Conservation (phyloP, 2,113 vertebrate genomes). For the Petromus typicus region DNA sequence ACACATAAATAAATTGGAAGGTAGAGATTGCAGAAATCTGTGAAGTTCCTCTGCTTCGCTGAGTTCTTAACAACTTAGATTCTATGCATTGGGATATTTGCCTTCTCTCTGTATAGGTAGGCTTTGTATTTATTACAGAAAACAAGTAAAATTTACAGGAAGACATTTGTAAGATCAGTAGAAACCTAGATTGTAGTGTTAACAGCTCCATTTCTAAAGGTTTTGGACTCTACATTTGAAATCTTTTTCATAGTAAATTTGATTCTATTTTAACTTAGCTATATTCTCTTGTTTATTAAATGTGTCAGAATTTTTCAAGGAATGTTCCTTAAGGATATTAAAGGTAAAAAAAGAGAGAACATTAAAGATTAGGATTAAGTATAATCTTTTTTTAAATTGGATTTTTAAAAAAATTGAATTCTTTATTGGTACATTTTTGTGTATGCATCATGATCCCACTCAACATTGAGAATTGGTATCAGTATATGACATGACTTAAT, state of each 20-base stretch:
- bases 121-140: constrained; percentile 8
- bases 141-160: constrained; percentile 42
- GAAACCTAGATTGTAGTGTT: not conserved
- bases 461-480: too few species aligned
- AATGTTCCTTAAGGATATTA: not conserved
- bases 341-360: too few species aligned
- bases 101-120: not conserved
- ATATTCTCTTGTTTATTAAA: constrained; percentile 51
- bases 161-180: not conserved
- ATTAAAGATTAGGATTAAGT: too few species aligned
- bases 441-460: too few species aligned
- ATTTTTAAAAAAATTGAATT: too few species aligned
- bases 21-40: not conserved
- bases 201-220: not conserved
- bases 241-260: constrained; percentile 27
- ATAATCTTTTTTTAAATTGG: too few species aligned
- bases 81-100: not conserved
- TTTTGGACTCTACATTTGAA: constrained; percentile 27
- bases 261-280: constrained; percentile 30
- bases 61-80: constrained; percentile 23
- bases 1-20: not conserved
- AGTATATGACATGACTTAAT: too few species aligned
- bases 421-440: too few species aligned
- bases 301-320: constrained; percentile 38
- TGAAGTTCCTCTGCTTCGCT: constrained; percentile 5